Conservation (phyloP, 2,888 invertebrate species). For the Cancer borealis region DNA sequence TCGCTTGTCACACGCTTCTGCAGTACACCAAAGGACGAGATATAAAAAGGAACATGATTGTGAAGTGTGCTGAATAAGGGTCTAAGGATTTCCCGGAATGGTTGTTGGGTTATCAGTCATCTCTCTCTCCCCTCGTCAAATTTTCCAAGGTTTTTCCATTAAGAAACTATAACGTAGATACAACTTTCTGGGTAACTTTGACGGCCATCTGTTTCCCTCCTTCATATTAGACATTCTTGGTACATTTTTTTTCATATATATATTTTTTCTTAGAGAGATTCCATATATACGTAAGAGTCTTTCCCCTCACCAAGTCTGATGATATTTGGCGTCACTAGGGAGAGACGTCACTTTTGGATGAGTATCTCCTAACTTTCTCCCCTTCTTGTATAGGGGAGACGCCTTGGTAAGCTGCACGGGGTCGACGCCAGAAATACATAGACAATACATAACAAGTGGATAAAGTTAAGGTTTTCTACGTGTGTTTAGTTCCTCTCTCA, state of each 20-base stretch:
- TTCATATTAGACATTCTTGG: slow-evolving; percentile 30
- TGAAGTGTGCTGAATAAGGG: neutral
- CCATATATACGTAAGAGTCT: neutral
- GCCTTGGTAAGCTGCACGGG: neutral
- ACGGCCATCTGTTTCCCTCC: neutral
- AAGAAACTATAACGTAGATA: neutral
- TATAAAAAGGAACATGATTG: too few species aligned
- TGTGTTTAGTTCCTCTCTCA: too few species aligned
- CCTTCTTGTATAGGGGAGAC: neutral
- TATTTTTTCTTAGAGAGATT: neutral
- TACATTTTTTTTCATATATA: neutral
- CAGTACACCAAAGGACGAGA: too few species aligned
- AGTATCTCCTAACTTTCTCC: neutral
- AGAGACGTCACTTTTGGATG: neutral
- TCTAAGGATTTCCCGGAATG: neutral
- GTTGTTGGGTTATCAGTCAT: neutral
- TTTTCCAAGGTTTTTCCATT: neutral
- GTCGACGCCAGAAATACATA: neutral
- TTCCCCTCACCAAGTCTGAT: neutral
- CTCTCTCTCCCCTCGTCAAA: neutral
- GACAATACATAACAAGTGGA: neutral
- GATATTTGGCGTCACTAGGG: neutral
- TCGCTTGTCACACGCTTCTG: neutral
- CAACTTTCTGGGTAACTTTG: neutral
- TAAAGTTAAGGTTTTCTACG: too few species aligned